These are phyloP conservation scores for Sclerurus mexicanus DNA, from an alignment of 2,113 vertebrate genomes.

Conservation along the genomic window DNA sequence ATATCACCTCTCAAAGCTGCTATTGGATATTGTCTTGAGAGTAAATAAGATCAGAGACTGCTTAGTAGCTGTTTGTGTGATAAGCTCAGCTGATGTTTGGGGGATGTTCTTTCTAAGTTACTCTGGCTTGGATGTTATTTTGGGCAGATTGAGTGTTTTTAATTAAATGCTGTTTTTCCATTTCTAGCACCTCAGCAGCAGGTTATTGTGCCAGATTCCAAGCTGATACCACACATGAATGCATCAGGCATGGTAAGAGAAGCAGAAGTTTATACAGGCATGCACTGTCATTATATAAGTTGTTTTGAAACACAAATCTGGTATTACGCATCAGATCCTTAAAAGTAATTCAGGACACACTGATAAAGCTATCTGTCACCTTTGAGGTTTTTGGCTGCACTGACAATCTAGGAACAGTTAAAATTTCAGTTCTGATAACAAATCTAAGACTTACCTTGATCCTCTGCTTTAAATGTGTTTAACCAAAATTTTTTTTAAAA, in stretches of 20 bases:
- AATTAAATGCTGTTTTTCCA: neutral
- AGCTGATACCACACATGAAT: constrained; percentile 93
- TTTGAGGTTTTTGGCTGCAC: neutral
- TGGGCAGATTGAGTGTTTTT: neutral
- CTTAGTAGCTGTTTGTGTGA: neutral
- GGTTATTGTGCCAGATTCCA: constrained; percentile 94
- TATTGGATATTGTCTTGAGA: neutral
- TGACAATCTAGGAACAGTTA: neutral
- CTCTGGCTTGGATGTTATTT: neutral
- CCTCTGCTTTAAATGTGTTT: neutral
- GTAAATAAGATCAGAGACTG: neutral
- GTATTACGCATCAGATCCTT: neutral
- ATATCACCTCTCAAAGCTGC: neutral
- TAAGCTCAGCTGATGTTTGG: neutral
- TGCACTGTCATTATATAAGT: neutral
- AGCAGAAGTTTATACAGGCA: neutral
- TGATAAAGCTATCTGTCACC: neutral
- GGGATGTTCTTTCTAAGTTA: neutral
- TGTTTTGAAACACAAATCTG: neutral
- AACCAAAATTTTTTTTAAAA: neutral
- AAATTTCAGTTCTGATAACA: neutral
- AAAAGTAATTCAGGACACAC: neutral
- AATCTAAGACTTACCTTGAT: neutral
- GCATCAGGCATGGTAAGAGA: constrained; percentile 90
- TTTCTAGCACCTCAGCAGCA: constrained; percentile 89